Percentiles rank a stretch among this genome's conserved stretches.
These are phyloP conservation scores for Drosophila mayri DNA, from an alignment of 1,140 invertebrate species.

Conservation along the genomic window DNA sequence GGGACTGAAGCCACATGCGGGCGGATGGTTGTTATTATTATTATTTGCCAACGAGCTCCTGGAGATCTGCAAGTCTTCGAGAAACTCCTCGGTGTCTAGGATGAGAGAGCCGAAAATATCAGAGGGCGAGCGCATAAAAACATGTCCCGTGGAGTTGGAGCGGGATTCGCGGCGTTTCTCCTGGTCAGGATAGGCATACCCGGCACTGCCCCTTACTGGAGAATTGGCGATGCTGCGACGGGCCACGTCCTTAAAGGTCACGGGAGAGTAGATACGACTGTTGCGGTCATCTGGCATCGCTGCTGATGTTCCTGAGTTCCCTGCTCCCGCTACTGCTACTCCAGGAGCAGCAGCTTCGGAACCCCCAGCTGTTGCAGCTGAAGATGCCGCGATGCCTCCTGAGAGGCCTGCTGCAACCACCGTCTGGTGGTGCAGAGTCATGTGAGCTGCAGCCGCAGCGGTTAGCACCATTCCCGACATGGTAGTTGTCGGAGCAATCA, in stretches of 20 bases:
- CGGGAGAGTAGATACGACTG: slow-evolving; percentile 90
- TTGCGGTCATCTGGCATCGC: slow-evolving; percentile 86
- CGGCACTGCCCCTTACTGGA: slow-evolving; percentile 86
- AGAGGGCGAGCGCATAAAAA: slow-evolving; percentile 85
- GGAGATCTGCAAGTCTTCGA: slow-evolving; percentile 86
- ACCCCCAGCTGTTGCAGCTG: slow-evolving; percentile 64
- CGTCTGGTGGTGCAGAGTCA: slow-evolving; percentile 54
- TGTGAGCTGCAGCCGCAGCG: slow-evolving; percentile 58
- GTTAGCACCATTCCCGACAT: slow-evolving; percentile 55
- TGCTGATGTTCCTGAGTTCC: slow-evolving; percentile 83
- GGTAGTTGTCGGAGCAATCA: slow-evolving; percentile 13
- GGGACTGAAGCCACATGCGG: slow-evolving; percentile 69
- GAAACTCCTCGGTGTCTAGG: slow-evolving; percentile 87
- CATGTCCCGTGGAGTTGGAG: slow-evolving; percentile 86
- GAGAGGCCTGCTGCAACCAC: slow-evolving; percentile 81
- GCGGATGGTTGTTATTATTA: slow-evolving; percentile 47
- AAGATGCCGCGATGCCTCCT: slow-evolving; percentile 77
- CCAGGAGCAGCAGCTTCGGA: slow-evolving; percentile 84
- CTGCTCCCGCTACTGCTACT: slow-evolving; percentile 70
- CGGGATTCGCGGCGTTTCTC: slow-evolving; percentile 85
- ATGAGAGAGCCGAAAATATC: slow-evolving; percentile 86
- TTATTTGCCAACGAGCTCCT: slow-evolving; percentile 63
- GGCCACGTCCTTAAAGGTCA: slow-evolving; percentile 93
- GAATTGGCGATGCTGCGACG: slow-evolving; percentile 90
- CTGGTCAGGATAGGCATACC: slow-evolving; percentile 43